A percentile compares a stretch with the other conserved stretches of the same genome.
phyloP scores from a whole-genome alignment of 2,797 vertebrate genomes.

The Strix occidentalis region DNA sequence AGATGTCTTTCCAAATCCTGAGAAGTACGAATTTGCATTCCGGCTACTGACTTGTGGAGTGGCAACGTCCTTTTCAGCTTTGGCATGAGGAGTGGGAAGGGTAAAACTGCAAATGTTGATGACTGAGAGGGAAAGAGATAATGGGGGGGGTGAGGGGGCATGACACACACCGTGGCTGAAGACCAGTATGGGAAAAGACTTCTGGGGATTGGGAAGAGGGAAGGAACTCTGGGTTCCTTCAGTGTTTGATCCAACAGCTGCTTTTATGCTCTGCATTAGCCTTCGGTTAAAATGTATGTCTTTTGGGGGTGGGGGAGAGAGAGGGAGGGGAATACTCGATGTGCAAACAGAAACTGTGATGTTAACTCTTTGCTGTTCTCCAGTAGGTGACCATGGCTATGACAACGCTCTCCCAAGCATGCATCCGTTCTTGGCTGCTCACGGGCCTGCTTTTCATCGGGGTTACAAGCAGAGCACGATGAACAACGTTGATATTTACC shows the following conservation, averaged over 20 bases:
- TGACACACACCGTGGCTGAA: neutral
- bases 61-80: neutral
- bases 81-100: neutral
- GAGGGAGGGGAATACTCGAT: accelerated
- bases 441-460: slow-evolving; percentile 86
- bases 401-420: slow-evolving; percentile 90
- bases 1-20: neutral
- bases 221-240: neutral
- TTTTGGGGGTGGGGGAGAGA: no score
- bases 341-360: neutral
- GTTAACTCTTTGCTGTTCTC: neutral
- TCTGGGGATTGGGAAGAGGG: neutral
- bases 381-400: slow-evolving; percentile 97
- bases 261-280: neutral
- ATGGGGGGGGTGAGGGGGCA: no score
- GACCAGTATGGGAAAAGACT: neutral
- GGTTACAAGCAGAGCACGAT: slow-evolving; percentile 74
- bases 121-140: neutral
- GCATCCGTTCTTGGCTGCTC: slow-evolving; percentile 92
- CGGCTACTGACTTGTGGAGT: neutral
- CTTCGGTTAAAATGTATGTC: accelerated
- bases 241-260: neutral
- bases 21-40: neutral
- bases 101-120: neutral
- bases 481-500: slow-evolving; percentile 90